Evolutionary conservation across 1,140 invertebrate species (phyloP).

Genomic region (Diabrotica undecimpunctata): DNA sequence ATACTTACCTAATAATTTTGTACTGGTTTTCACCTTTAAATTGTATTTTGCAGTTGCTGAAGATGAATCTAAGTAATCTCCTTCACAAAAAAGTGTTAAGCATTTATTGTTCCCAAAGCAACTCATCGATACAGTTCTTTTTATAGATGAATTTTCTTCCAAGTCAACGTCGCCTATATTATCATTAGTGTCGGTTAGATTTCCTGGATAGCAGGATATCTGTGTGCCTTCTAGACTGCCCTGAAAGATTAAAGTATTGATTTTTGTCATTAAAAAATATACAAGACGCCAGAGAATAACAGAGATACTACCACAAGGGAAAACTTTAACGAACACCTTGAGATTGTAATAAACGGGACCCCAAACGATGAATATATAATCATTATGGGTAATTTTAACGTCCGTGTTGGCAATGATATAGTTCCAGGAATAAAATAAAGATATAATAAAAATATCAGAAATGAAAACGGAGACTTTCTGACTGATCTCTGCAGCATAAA

Average conservation of each 20-base stretch:
- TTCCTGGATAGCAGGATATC: not conserved
- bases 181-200: not conserved
- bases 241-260: not conserved
- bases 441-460: too few species aligned
- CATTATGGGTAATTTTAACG: too few species aligned
- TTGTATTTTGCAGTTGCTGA: slow-evolving; percentile 8
- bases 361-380: too few species aligned
- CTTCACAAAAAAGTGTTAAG: slow-evolving; percentile 1
- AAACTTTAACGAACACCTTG: too few species aligned
- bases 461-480: too few species aligned
- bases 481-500: too few species aligned
- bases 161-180: not conserved
- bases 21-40: slow-evolving; percentile 8
- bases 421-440: too few species aligned
- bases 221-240: not conserved
- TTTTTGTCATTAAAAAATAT: not conserved
- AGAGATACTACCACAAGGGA: too few species aligned
- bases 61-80: slow-evolving; percentile 7
- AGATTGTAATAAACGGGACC: too few species aligned
- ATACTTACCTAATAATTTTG: slow-evolving; percentile 14
- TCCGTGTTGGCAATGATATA: too few species aligned
- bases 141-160: not conserved
- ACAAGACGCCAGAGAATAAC: too few species aligned
- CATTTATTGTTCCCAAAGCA: slow-evolving; percentile 6
- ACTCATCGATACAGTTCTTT: slow-evolving; percentile 1